Conservation (phyloP, 2,888 invertebrate genomes). For the Protonemura montana region DNA sequence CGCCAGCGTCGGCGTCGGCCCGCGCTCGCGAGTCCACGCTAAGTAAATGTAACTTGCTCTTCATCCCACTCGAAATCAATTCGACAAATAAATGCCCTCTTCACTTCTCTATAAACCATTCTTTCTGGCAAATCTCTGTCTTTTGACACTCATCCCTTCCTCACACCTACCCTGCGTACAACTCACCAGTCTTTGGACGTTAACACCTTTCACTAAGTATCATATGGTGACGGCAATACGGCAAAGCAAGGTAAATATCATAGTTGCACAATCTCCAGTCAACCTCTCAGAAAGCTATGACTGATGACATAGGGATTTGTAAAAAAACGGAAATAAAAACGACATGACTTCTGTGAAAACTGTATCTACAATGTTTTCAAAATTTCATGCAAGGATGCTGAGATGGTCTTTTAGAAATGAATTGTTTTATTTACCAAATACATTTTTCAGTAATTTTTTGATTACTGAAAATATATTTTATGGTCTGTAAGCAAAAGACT, state of each 20-base stretch:
- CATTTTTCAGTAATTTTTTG: no score
- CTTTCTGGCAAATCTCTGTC: not conserved
- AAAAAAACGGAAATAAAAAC: not conserved
- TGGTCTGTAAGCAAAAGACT: not conserved
- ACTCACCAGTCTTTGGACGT: not conserved
- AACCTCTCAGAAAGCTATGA: not conserved
- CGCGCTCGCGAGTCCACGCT: not conserved
- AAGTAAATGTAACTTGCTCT: slow-evolving; percentile 14
- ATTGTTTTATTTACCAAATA: no score
- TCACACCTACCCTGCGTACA: no score
- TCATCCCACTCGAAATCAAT: not conserved
- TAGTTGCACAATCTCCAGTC: not conserved
- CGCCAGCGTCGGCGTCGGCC: not conserved
- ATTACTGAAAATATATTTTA: not conserved
- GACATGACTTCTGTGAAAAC: not conserved
- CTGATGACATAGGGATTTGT: not conserved
- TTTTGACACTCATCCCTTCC: no score
- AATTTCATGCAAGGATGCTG: no score
- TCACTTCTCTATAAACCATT: not conserved
- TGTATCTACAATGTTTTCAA: no score
- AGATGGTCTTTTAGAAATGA: no score
- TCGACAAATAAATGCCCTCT: not conserved
- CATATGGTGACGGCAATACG: not conserved
- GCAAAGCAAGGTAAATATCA: not conserved
- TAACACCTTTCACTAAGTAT: not conserved